phyloP scores from a whole-genome alignment of 1,140 invertebrate genomes.

The Chrysopa pallens region DNA sequence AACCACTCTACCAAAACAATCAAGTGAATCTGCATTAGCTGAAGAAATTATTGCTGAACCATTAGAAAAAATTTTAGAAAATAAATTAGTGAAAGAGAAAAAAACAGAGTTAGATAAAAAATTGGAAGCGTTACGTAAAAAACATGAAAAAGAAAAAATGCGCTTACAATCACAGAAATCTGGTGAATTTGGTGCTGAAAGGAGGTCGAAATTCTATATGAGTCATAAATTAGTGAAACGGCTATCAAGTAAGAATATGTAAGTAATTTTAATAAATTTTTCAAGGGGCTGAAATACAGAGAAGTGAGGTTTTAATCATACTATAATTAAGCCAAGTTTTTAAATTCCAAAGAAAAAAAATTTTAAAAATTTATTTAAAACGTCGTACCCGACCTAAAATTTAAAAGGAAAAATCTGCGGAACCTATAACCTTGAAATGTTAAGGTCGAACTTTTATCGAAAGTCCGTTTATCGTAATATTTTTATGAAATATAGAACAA shows the following conservation, averaged over 20 bases:
- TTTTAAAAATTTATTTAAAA: no score
- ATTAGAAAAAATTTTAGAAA: constrained; percentile 60
- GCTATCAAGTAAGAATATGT: constrained; percentile 68
- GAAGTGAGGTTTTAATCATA: no score
- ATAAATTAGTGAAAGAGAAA: constrained; percentile 68
- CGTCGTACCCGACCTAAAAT: no score
- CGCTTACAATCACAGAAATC: constrained; percentile 38
- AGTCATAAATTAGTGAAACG: constrained; percentile 58
- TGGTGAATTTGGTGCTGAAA: constrained; percentile 36
- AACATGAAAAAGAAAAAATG: constrained; percentile 65
- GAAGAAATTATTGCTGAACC: constrained; percentile 54
- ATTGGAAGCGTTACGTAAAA: constrained; percentile 62
- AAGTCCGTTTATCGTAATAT: no score
- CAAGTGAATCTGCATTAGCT: constrained; percentile 14
- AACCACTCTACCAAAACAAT: constrained; percentile 6
- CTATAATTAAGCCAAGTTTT: no score
- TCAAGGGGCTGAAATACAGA: no score
- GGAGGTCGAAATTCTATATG: constrained; percentile 49
- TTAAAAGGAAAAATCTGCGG: no score
- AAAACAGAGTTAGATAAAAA: constrained; percentile 72
- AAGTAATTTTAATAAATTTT: constrained; percentile 22
- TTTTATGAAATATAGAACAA: no score
- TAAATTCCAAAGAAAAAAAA: no score
- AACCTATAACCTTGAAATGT: no score
- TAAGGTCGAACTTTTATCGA: no score